These are phyloP conservation scores for Merluccius polli DNA, from an alignment of 2,797 vertebrate genomes.

Conservation along the genomic window DNA sequence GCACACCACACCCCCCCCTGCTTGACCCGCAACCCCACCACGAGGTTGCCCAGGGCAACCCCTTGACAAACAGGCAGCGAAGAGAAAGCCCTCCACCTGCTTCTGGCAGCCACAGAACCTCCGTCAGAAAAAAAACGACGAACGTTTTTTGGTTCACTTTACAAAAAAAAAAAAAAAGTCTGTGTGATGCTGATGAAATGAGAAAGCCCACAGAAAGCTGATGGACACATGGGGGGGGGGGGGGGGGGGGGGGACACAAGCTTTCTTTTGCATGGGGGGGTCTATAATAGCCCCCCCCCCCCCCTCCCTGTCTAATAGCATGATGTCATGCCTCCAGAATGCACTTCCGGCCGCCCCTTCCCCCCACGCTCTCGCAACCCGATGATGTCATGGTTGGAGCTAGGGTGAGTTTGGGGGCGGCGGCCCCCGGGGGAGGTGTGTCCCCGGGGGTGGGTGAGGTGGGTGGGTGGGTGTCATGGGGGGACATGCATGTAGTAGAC, in stretches of 20 bases:
- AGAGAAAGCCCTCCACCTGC: neutral
- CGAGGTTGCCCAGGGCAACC: neutral
- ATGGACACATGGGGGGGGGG: neutral
- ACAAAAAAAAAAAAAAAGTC: too few relatives aligned
- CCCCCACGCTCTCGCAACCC: constrained; percentile 24
- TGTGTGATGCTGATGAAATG: neutral
- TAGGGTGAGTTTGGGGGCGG: constrained; percentile 34
- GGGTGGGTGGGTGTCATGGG: too few relatives aligned
- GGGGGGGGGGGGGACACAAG: neutral
- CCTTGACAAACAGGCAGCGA: neutral
- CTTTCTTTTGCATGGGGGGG: neutral
- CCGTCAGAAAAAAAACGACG: neutral
- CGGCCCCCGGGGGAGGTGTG: constrained; percentile 11
- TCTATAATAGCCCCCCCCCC: neutral
- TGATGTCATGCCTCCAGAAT: neutral
- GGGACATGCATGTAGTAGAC: constrained; percentile 16
- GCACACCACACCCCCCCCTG: too few relatives aligned
- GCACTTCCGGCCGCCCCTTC: neutral
- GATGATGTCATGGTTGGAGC: constrained; percentile 55
- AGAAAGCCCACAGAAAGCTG: neutral
- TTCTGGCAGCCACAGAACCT: neutral
- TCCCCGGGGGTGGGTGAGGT: too few relatives aligned
- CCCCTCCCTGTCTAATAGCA: neutral
- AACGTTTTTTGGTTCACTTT: neutral
- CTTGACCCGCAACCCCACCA: neutral